Evolutionary conservation across 2,888 invertebrate genomes (phyloP).

Genomic region (Cryptophagus acutangulus): DNA sequence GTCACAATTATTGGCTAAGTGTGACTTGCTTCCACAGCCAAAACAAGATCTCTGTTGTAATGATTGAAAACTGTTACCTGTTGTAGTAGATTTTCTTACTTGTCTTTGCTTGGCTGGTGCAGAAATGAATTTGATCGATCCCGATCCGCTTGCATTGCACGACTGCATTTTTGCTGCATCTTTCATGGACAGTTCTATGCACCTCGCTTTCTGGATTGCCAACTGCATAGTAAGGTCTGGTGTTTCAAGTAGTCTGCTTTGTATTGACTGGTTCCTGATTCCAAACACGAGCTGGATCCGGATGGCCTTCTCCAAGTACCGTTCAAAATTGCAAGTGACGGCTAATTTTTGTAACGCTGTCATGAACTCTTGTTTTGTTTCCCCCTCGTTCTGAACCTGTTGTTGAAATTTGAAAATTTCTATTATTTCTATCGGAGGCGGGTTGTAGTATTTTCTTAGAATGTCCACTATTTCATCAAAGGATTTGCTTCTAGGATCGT

Average conservation of each 20-base stretch:
- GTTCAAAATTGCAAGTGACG: constrained; percentile 26
- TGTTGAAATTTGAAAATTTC: constrained; percentile 29
- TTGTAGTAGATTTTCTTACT: too few species aligned
- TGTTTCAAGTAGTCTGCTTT: constrained; percentile 27
- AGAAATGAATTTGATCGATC: too few species aligned
- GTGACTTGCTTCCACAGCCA: too few species aligned
- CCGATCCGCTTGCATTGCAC: too few species aligned
- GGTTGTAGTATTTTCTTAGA: constrained; percentile 15
- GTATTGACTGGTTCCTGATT: constrained; percentile 22
- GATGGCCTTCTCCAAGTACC: constrained; percentile 28
- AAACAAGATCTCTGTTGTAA: too few species aligned
- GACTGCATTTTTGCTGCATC: constrained; percentile 27
- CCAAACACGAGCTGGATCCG: constrained; percentile 33
- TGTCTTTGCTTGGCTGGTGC: too few species aligned
- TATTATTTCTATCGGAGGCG: constrained; percentile 26
- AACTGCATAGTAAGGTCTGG: too few species aligned
- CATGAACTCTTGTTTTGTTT: constrained; percentile 24
- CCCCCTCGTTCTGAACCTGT: constrained; percentile 26
- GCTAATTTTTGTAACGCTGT: constrained; percentile 24
- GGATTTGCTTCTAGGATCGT: constrained; percentile 4
- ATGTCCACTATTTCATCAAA: constrained; percentile 8
- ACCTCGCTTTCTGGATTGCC: constrained; percentile 24
- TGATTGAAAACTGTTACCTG: too few species aligned
- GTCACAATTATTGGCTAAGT: too few species aligned
- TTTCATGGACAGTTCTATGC: constrained; percentile 23